Evolutionary conservation across 1,140 invertebrate species (phyloP).

Genomic region (Hyphantria cunea): DNA sequence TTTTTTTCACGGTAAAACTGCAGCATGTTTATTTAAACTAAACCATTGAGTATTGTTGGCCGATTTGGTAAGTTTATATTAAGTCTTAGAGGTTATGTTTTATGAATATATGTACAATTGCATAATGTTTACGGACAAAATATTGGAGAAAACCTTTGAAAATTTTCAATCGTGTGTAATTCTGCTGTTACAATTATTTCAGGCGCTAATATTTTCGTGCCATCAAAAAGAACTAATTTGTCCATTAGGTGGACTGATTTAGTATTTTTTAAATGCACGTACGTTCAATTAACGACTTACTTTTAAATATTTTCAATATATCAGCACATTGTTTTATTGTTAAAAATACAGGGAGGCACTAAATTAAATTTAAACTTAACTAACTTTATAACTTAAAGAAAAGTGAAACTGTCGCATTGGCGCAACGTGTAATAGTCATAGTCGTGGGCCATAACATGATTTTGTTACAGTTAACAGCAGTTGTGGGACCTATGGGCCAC

Average conservation of each 20-base stretch:
- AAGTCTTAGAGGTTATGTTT: neutral
- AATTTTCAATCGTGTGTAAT: neutral
- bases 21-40: neutral
- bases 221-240: neutral
- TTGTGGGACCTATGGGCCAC: neutral
- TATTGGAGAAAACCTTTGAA: neutral
- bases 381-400: too few relatives aligned
- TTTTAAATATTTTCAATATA: too few relatives aligned
- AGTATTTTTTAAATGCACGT: too few relatives aligned
- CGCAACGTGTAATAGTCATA: conserved; percentile 11
- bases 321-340: neutral
- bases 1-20: neutral
- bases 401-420: neutral
- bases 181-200: neutral
- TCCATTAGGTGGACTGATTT: neutral
- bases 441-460: conserved; percentile 14
- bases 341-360: neutral
- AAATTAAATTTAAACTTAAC: neutral
- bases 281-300: too few relatives aligned
- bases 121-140: neutral
- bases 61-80: too few relatives aligned
- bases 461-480: neutral
- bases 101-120: neutral
- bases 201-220: neutral
- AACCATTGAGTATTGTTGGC: too few relatives aligned